Conservation (phyloP, 2,113 vertebrate genomes). For the Erinaceus europaeus region DNA sequence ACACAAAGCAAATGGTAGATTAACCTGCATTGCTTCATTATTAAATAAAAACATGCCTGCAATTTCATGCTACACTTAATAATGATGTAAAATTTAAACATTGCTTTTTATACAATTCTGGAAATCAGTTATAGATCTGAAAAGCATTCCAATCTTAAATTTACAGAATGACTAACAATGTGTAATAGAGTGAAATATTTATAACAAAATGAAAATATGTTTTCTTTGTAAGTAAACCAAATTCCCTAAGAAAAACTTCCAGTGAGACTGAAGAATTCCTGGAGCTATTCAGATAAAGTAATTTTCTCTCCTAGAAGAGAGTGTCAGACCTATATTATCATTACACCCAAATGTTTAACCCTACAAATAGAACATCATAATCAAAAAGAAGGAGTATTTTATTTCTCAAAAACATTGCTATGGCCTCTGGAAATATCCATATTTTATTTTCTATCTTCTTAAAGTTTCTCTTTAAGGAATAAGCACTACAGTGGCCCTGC, state of each 20-base stretch:
- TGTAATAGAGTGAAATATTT: not conserved
- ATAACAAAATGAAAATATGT: not conserved
- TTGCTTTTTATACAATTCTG: not conserved
- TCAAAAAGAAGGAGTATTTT: constrained; percentile 45
- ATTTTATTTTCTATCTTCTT: not conserved
- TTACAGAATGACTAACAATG: not conserved
- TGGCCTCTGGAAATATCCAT: not conserved
- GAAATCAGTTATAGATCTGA: not conserved
- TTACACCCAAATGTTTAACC: constrained; percentile 12
- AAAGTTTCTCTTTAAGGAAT: constrained; percentile 28
- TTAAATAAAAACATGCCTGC: constrained; percentile 31
- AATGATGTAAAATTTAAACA: constrained; percentile 23
- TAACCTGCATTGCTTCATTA: not conserved
- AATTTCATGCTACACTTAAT: not conserved
- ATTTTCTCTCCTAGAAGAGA: constrained; percentile 21
- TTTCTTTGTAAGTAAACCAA: constrained; percentile 40
- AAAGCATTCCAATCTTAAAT: not conserved
- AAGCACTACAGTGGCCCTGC: not conserved
- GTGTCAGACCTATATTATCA: not conserved
- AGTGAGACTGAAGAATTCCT: constrained; percentile 2
- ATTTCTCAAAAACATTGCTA: constrained; percentile 4
- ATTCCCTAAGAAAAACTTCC: constrained; percentile 24
- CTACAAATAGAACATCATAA: constrained; percentile 34
- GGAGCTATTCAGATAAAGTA: constrained; percentile 38
- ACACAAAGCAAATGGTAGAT: constrained; percentile 18